Evolutionary conservation across 2,888 invertebrate species (phyloP).

Genomic region (Lathronympha strigana): DNA sequence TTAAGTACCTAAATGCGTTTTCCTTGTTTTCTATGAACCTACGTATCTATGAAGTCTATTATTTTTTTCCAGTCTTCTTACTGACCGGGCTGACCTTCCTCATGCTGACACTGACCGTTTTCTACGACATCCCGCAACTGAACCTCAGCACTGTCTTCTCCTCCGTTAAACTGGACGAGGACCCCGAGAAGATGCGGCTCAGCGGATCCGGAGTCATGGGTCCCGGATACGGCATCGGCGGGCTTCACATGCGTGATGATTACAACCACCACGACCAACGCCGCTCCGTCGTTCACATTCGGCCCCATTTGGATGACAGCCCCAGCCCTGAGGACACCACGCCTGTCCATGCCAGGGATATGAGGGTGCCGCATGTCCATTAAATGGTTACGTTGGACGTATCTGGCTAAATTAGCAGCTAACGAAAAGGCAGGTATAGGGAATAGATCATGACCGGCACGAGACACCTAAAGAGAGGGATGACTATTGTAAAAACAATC

Average conservation of each 20-base stretch:
- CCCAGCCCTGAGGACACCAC: constrained; percentile 89
- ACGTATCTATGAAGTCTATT: background rate
- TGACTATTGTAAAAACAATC: too few species aligned
- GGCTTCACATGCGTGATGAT: constrained; percentile 76
- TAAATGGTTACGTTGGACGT: constrained; percentile 54
- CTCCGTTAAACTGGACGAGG: constrained; percentile 83
- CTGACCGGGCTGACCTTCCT: constrained; percentile 91
- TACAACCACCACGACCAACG: constrained; percentile 81
- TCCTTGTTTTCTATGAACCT: background rate
- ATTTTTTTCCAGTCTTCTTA: constrained; percentile 87
- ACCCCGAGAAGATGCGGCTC: constrained; percentile 88
- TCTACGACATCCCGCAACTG: constrained; percentile 95
- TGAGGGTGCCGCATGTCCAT: constrained; percentile 70
- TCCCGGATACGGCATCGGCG: constrained; percentile 77
- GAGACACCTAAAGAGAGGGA: too few species aligned
- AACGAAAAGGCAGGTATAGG: background rate
- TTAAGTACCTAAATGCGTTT: background rate
- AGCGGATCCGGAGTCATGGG: constrained; percentile 81
- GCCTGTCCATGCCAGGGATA: constrained; percentile 84
- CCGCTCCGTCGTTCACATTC: constrained; percentile 86
- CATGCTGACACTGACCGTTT: constrained; percentile 92
- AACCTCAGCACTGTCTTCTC: constrained; percentile 92
- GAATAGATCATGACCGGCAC: background rate
- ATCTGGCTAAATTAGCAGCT: constrained; percentile 1
- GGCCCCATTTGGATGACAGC: constrained; percentile 87